Percentiles rank a stretch among this genome's conserved stretches.
phyloP scores from a whole-genome alignment of 2,888 invertebrate species.

The Cetonia aurata region DNA sequence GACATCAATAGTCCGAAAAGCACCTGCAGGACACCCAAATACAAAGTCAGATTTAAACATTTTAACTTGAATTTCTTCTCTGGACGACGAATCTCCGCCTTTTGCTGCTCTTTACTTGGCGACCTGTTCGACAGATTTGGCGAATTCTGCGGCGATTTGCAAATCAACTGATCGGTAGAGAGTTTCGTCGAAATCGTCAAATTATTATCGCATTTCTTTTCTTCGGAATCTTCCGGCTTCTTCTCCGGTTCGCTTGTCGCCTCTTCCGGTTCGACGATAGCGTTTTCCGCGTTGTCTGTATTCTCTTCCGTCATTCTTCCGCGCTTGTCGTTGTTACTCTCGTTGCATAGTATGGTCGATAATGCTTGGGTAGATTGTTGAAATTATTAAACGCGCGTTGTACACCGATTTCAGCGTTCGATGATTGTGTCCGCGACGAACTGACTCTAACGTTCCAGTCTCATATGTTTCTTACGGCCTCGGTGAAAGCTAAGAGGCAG shows the following conservation, averaged over 20 bases:
- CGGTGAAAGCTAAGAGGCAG: constrained; percentile 51
- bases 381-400: not conserved
- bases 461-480: constrained; percentile 39
- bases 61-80: constrained; percentile 45
- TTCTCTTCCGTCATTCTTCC: constrained; percentile 16
- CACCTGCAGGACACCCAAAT: constrained; percentile 73
- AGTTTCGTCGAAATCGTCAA: constrained; percentile 60
- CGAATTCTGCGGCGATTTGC: constrained; percentile 68
- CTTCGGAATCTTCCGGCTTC: constrained; percentile 11
- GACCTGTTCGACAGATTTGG: constrained; percentile 56
- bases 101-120: constrained; percentile 46
- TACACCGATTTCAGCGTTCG: constrained; percentile 26
- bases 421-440: constrained; percentile 34
- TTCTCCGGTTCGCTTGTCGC: constrained; percentile 20
- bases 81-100: constrained; percentile 41
- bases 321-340: not conserved
- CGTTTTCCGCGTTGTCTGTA: constrained; percentile 19
- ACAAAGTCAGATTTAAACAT: constrained; percentile 51
- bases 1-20: constrained; percentile 74
- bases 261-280: constrained; percentile 8
- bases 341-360: not conserved
- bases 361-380: not conserved
- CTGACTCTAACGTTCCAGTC: constrained; percentile 36
- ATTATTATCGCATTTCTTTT: constrained; percentile 49
- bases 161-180: constrained; percentile 72